Percentiles rank a stretch among this genome's conserved stretches.
Evolutionary conservation across 2,113 vertebrate genomes (phyloP).

Genomic region (Neodon shergylaensis): DNA sequence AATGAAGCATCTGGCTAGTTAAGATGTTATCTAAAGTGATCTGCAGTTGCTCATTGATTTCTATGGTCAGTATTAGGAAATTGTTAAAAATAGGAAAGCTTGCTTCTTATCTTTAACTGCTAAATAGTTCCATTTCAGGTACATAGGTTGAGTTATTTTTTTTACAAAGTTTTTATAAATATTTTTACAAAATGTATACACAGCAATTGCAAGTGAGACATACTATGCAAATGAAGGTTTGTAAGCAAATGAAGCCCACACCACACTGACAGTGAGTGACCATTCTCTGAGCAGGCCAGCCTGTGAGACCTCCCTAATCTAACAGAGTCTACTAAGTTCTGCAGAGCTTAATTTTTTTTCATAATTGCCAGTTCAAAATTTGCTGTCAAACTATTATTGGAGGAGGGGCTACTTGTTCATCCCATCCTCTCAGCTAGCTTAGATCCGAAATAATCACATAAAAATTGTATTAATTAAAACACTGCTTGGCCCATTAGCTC

Average conservation of each 20-base stretch:
- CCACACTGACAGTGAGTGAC: constrained; percentile 89
- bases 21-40: constrained; percentile 28
- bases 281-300: constrained; percentile 88
- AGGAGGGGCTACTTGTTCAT: too few species aligned
- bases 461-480: too few species aligned
- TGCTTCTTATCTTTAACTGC: not conserved
- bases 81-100: not conserved
- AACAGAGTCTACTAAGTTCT: constrained; percentile 86
- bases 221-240: constrained; percentile 93
- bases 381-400: constrained; percentile 51
- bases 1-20: not conserved
- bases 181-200: constrained; percentile 96
- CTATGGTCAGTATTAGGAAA: not conserved
- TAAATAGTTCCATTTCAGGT: not conserved
- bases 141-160: constrained; percentile 53
- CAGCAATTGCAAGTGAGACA: constrained; percentile 94
- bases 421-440: too few species aligned
- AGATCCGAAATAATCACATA: too few species aligned
- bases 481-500: too few species aligned
- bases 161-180: constrained; percentile 94
- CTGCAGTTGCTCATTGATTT: not conserved
- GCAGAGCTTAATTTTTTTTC: constrained; percentile 84
- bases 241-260: constrained; percentile 90
- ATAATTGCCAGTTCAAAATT: constrained; percentile 89
- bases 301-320: constrained; percentile 90